These are phyloP conservation scores for Calephelis virginiensis DNA, from an alignment of 1,140 invertebrate species.

Conservation along the genomic window DNA sequence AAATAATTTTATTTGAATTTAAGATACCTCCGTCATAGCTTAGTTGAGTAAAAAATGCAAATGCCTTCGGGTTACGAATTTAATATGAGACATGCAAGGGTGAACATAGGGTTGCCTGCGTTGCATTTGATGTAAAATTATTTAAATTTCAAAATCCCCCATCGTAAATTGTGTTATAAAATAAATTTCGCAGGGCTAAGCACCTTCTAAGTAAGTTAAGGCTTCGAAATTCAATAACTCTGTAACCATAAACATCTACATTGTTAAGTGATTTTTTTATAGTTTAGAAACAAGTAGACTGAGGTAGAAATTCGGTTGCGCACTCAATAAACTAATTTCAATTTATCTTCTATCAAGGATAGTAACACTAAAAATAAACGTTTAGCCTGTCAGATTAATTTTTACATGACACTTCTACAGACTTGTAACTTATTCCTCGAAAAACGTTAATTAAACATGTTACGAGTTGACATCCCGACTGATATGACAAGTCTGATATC, in stretches of 20 bases:
- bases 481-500: too few relatives aligned
- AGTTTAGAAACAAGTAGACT: too few relatives aligned
- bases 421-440: too few relatives aligned
- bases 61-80: constrained; percentile 7
- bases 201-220: neutral
- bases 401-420: too few relatives aligned
- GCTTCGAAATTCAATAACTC: neutral
- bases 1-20: neutral
- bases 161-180: constrained; percentile 9
- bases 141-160: constrained; percentile 16
- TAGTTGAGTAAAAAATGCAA: neutral
- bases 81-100: constrained; percentile 7
- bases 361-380: too few relatives aligned
- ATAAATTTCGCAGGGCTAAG: neutral
- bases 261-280: too few relatives aligned
- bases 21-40: neutral
- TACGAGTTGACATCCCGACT: too few relatives aligned
- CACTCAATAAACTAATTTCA: too few relatives aligned
- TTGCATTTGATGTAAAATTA: constrained; percentile 5
- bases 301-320: too few relatives aligned
- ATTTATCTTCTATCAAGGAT: too few relatives aligned
- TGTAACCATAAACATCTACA: neutral
- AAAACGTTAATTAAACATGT: too few relatives aligned
- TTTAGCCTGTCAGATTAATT: too few relatives aligned
- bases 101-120: neutral